These are phyloP conservation scores for Hirtodrosophila duncani DNA, from an alignment of 2,888 invertebrate genomes.

Conservation along the genomic window DNA sequence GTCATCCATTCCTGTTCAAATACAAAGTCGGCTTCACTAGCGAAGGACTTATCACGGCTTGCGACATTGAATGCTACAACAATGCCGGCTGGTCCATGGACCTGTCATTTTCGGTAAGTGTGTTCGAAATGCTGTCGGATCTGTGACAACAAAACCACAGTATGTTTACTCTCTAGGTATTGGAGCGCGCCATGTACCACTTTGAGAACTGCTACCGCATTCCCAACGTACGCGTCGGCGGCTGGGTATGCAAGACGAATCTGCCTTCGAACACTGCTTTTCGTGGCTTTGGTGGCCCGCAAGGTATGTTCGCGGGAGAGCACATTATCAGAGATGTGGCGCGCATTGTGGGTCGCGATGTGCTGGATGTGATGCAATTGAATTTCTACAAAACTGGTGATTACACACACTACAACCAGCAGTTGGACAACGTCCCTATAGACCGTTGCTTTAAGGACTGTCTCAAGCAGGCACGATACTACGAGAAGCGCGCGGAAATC, in stretches of 20 bases:
- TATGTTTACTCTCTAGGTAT: constrained; percentile 82
- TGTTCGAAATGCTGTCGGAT: neutral
- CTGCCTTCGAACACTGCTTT: constrained; percentile 95
- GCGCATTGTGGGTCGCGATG: constrained; percentile 82
- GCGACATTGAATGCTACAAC: constrained; percentile 85
- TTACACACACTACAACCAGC: constrained; percentile 87
- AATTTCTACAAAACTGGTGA: constrained; percentile 91
- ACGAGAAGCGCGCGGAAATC: constrained; percentile 81
- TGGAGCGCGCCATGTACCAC: constrained; percentile 90
- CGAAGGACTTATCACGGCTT: constrained; percentile 86
- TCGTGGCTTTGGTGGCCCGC: constrained; percentile 94
- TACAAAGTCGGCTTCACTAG: constrained; percentile 90
- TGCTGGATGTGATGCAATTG: constrained; percentile 82
- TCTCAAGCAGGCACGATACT: constrained; percentile 83
- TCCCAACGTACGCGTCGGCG: constrained; percentile 84
- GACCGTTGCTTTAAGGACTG: constrained; percentile 89
- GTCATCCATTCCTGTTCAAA: constrained; percentile 92
- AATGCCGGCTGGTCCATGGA: constrained; percentile 92
- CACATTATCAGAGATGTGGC: constrained; percentile 88
- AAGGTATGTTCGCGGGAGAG: constrained; percentile 93
- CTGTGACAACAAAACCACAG: neutral
- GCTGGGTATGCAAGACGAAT: constrained; percentile 91
- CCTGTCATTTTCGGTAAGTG: constrained; percentile 85
- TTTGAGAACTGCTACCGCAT: constrained; percentile 91
- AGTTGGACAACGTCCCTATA: constrained; percentile 85